Conservation (phyloP, 2,113 vertebrate species). For the Pygoscelis antarcticus region DNA sequence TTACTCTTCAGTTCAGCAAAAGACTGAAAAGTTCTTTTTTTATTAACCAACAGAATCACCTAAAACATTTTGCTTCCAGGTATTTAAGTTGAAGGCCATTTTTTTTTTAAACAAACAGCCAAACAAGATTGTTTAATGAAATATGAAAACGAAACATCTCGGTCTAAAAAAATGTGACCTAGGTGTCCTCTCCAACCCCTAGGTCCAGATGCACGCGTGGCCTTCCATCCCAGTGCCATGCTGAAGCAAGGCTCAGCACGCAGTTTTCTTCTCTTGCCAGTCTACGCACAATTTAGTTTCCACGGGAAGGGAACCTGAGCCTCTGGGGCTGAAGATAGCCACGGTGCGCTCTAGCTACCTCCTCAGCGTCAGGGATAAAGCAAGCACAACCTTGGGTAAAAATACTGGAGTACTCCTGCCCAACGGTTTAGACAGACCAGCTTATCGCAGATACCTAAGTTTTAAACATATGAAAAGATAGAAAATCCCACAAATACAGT, state of each 20-base stretch:
- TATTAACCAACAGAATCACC: background rate
- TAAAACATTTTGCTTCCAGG: background rate
- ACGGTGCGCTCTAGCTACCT: background rate
- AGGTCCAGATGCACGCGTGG: background rate
- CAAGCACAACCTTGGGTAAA: background rate
- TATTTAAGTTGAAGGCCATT: background rate
- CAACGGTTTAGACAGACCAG: background rate
- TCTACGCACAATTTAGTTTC: background rate
- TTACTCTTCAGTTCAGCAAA: background rate
- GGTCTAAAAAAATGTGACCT: background rate
- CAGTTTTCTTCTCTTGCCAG: background rate
- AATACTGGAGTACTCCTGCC: background rate
- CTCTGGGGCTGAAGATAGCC: background rate
- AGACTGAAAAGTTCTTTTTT: background rate
- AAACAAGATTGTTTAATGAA: background rate
- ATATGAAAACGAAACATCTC: background rate
- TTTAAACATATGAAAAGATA: background rate
- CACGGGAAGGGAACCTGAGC: background rate
- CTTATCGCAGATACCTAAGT: background rate
- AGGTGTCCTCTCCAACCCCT: accelerated
- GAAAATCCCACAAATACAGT: background rate
- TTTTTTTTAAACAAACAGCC: background rate
- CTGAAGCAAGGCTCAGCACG: background rate
- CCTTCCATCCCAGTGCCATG: too few relatives aligned
- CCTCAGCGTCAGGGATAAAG: background rate